Evolutionary conservation across 2,888 invertebrate species (phyloP).

Genomic region (Icerya purchasi): DNA sequence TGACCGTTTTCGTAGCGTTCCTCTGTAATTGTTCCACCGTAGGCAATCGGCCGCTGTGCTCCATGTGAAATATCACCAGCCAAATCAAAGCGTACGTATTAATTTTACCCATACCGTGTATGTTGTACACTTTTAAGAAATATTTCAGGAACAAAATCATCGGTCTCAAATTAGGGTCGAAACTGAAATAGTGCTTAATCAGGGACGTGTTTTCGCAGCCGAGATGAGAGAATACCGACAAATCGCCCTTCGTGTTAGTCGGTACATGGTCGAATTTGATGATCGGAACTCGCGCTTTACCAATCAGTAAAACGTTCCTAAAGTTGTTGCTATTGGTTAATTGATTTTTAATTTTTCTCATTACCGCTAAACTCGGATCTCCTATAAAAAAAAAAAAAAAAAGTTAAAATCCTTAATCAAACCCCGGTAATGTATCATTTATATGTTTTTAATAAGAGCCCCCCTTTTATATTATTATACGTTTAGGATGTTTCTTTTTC

Average conservation of each 20-base stretch:
- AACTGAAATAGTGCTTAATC: neutral
- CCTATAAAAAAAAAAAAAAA: neutral
- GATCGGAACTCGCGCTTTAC: neutral
- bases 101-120: neutral
- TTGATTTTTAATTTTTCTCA: neutral
- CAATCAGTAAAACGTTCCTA: neutral
- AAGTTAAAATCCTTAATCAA: too few species aligned
- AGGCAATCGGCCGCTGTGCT: neutral
- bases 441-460: too few species aligned
- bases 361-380: neutral
- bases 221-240: neutral
- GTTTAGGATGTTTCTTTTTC: too few species aligned
- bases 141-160: neutral
- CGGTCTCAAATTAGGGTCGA: neutral
- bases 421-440: too few species aligned
- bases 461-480: too few species aligned
- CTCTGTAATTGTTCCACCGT: neutral
- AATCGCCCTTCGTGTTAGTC: neutral
- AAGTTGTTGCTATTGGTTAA: neutral
- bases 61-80: neutral
- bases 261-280: neutral
- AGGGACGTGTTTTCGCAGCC: neutral
- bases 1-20: neutral
- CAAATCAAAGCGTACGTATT: neutral
- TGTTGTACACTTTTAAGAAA: neutral